phyloP scores from a whole-genome alignment of 2,888 invertebrate genomes.

The Drepanosiphum platanoidis region DNA sequence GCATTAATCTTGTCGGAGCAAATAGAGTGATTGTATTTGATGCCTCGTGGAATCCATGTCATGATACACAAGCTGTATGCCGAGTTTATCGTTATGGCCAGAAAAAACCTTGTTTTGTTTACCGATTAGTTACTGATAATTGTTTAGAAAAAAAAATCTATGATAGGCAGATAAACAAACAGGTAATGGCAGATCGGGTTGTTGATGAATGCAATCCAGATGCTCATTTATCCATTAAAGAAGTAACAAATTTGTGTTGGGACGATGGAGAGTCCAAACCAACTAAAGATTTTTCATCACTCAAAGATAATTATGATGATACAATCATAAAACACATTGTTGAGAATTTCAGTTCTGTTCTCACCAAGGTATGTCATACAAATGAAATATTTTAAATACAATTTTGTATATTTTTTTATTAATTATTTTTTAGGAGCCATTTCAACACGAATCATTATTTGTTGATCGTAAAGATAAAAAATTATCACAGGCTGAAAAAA shows the following conservation, averaged over 20 bases:
- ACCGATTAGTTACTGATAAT: slow-evolving; percentile 95
- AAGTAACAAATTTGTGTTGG: slow-evolving; percentile 85
- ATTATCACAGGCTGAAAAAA: slow-evolving; percentile 90
- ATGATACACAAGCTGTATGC: slow-evolving; percentile 97
- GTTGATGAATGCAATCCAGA: slow-evolving; percentile 98
- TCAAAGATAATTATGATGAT: slow-evolving; percentile 81
- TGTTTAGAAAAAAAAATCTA: slow-evolving; percentile 98
- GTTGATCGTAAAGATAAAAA: slow-evolving; percentile 96
- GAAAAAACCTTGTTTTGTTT: slow-evolving; percentile 92
- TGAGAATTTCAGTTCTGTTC: slow-evolving; percentile 68
- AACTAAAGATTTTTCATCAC: slow-evolving; percentile 75
- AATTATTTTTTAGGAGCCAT: slow-evolving; percentile 74
- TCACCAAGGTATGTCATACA: slow-evolving; percentile 69
- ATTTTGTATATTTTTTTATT: not conserved
- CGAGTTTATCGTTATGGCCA: slow-evolving; percentile 96
- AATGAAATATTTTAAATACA: slow-evolving; percentile 37
- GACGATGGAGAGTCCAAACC: slow-evolving; percentile 78
- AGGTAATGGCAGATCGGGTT: slow-evolving; percentile 97
- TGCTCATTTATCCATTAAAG: slow-evolving; percentile 88
- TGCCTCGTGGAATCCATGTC: slow-evolving; percentile 99
- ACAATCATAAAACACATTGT: slow-evolving; percentile 80
- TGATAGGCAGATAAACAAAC: slow-evolving; percentile 97
- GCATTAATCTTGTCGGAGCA: slow-evolving; percentile 97
- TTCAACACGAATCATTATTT: slow-evolving; percentile 93
- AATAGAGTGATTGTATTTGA: slow-evolving; percentile 97